phyloP scores from a whole-genome alignment of 1,140 invertebrate genomes.

The Pseudomyrmex flavicornis region DNA sequence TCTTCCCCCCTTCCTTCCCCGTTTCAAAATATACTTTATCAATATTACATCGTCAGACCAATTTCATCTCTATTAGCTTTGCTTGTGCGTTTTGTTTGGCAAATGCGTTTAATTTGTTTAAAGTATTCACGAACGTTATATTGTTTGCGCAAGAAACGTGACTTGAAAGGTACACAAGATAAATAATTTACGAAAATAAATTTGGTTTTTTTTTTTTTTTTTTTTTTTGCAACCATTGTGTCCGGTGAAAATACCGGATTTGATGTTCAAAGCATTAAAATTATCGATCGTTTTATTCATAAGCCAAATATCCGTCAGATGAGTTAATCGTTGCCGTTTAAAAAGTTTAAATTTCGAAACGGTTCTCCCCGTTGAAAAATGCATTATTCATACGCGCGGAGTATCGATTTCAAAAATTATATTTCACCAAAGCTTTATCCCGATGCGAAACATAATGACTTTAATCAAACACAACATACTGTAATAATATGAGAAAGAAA shows the following conservation, averaged over 20 bases:
- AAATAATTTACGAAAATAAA: background rate
- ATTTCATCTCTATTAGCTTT: background rate
- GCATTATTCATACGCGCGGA: constrained; percentile 54
- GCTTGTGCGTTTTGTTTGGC: background rate
- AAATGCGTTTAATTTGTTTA: background rate
- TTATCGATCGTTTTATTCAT: no score
- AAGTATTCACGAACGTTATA: constrained; percentile 20
- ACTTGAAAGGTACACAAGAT: background rate
- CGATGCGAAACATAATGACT: no score
- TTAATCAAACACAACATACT: background rate
- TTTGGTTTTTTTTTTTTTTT: background rate
- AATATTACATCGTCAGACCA: constrained; percentile 13
- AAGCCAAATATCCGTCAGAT: no score
- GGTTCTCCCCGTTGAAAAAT: constrained; percentile 43
- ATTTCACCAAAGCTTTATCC: background rate
- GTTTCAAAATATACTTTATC: constrained; percentile 28
- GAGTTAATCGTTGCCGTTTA: background rate
- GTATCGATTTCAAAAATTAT: constrained; percentile 17
- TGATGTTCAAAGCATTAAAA: no score
- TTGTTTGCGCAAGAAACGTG: no score
- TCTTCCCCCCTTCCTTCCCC: background rate
- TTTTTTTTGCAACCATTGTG: no score
- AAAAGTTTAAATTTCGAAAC: constrained; percentile 5
- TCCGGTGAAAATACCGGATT: no score
- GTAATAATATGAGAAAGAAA: background rate